Base-by-base conservation (phyloP, 2,888 invertebrate species). In the Phania funesta region DNA sequence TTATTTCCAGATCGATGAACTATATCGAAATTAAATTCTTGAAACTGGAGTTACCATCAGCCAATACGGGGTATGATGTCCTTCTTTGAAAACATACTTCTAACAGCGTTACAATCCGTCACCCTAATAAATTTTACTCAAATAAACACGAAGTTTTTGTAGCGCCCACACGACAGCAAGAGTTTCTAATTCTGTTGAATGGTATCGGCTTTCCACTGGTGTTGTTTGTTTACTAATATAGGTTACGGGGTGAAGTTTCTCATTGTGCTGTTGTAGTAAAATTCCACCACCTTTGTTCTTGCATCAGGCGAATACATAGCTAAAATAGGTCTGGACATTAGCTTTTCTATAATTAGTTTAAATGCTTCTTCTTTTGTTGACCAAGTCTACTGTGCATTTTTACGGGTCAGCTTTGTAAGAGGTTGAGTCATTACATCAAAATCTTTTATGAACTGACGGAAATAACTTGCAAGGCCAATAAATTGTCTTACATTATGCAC, bases 11-110 rank as follows among this genome's bases (percentile, higher is more conserved):
- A 3, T 0, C 56, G 41, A 35, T 84, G 80, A n/a, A 80, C 32
- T 3, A 84, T 74, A 16, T 76, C 56, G 38, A 81, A 85, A 18
- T 70, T 41, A 68, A 74, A 85, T 13, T 84, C 83, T 48, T 83
- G 78, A 5, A 84, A 24, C 6, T 62, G 86, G 85, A 80, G 83
- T 87, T 80, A 87, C 89, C 65, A 87, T 41, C 83, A 56, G 62
- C 54, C 86, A 80, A 68, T 80, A 83, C 78, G 85, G 71, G 64
- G 87, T 58, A 67, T 80, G 44, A 73, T 86, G 86, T 68, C 89
- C 87, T 87, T 54, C 22, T 60, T 68, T 29, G 38, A 46, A 44
- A 67, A 50, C 4, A 54, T 54, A 9, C 48, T 50, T 41, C 62
- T 60, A 6, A 71, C 71, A 13, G 76, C 68, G 11, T 22, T 3